phyloP scores from a whole-genome alignment of 2,888 invertebrate genomes.

The Eristalis pertinax region DNA sequence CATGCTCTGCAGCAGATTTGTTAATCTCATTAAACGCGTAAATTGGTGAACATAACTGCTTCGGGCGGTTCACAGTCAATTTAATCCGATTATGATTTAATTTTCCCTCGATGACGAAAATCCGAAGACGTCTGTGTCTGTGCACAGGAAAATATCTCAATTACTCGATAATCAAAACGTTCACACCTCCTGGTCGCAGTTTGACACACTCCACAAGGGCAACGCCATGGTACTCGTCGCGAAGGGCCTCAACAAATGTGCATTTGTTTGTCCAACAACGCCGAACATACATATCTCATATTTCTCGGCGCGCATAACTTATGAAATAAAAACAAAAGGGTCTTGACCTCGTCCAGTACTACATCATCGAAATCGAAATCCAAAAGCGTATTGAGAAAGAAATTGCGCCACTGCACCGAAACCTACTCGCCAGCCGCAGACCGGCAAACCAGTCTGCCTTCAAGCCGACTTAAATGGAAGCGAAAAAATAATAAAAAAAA shows the following conservation, averaged over 20 bases:
- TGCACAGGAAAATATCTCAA: not conserved
- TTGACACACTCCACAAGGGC: not conserved
- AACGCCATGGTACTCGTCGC: not conserved
- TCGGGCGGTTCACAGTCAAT: too few species aligned
- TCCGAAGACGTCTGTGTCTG: too few species aligned
- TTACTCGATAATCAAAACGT: not conserved
- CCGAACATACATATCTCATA: not conserved
- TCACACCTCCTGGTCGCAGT: not conserved
- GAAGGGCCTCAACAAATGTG: not conserved
- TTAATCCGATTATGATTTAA: too few species aligned
- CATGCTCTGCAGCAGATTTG: too few species aligned
- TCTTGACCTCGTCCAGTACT: constrained; percentile 7
- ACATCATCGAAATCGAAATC: constrained; percentile 2
- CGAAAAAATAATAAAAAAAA: not conserved
- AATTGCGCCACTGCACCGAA: constrained; percentile 24
- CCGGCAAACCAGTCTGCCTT: constrained; percentile 8
- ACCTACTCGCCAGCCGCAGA: constrained; percentile 1
- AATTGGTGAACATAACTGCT: too few species aligned
- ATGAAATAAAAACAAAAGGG: constrained; percentile 25
- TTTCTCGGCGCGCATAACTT: not conserved
- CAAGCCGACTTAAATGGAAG: constrained; percentile 8
- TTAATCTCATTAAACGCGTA: too few species aligned
- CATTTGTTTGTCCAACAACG: not conserved
- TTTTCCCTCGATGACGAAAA: too few species aligned
- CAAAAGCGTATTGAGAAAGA: constrained; percentile 10